These are phyloP conservation scores for Scarus forsteni DNA, from an alignment of 2,797 vertebrate genomes.

Conservation along the genomic window DNA sequence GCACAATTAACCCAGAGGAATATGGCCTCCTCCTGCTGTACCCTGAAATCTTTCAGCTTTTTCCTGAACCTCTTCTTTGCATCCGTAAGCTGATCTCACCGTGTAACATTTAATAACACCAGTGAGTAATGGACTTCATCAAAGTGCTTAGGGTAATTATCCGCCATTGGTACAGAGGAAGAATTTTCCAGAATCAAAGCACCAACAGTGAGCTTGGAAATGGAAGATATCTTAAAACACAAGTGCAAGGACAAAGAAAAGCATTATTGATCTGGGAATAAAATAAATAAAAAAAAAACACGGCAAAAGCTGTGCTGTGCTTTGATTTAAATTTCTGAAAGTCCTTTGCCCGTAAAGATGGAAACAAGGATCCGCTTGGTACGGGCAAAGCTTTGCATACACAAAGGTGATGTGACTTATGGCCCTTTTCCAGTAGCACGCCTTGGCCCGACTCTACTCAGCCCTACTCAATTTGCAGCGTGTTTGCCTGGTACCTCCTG, in stretches of 20 bases:
- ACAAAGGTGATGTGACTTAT: too few relatives aligned
- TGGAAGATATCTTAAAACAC: not conserved
- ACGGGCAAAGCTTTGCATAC: too few relatives aligned
- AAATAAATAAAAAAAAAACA: too few relatives aligned
- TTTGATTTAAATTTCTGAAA: too few relatives aligned
- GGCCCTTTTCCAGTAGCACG: too few relatives aligned
- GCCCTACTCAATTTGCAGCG: too few relatives aligned
- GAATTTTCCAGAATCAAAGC: constrained; percentile 48
- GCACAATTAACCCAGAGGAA: constrained; percentile 80
- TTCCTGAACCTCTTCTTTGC: constrained; percentile 37
- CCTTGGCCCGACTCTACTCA: too few relatives aligned
- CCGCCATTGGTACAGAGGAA: constrained; percentile 45
- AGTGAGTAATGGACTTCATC: constrained; percentile 69
- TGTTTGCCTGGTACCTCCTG: too few relatives aligned
- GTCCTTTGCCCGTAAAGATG: too few relatives aligned
- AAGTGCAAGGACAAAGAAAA: not conserved
- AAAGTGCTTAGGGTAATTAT: constrained; percentile 66
- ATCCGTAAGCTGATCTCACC: constrained; percentile 70
- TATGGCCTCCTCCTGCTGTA: constrained; percentile 43
- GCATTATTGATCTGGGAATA: too few relatives aligned
- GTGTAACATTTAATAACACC: constrained; percentile 47
- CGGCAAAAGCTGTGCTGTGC: too few relatives aligned
- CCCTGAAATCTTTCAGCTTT: constrained; percentile 59
- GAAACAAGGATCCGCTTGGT: too few relatives aligned
- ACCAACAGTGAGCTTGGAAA: constrained; percentile 9